phyloP scores from a whole-genome alignment of 1,140 invertebrate genomes.

The Drosophila sp. region DNA sequence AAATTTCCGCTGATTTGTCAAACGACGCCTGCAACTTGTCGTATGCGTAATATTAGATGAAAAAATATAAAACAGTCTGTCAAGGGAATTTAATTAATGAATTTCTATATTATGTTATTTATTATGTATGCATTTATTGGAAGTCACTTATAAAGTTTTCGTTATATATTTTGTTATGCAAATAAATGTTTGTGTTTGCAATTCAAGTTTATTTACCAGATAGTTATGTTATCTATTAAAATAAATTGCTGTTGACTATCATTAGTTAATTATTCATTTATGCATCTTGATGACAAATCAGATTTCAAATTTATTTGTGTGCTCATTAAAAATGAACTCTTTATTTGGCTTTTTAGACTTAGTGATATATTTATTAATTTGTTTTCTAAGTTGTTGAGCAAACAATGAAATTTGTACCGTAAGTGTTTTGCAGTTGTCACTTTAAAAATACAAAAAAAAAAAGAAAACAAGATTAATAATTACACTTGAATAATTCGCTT shows the following conservation, averaged over 20 bases:
- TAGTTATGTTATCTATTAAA: too few relatives aligned
- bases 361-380: not conserved
- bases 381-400: constrained; percentile 9
- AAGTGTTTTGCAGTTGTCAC: constrained; percentile 17
- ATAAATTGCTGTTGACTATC: too few relatives aligned
- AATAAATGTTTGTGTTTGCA: too few relatives aligned
- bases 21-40: not conserved
- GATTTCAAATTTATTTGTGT: too few relatives aligned
- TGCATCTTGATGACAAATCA: too few relatives aligned
- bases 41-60: not conserved
- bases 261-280: too few relatives aligned
- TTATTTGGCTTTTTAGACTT: not conserved
- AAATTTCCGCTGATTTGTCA: not conserved
- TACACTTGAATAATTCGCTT: constrained; percentile 2
- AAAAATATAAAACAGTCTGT: not conserved
- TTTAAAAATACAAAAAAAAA: constrained; percentile 12
- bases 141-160: too few relatives aligned
- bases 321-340: not conserved
- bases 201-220: too few relatives aligned
- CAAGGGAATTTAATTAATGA: not conserved
- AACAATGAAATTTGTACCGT: constrained; percentile 2
- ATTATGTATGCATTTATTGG: too few relatives aligned
- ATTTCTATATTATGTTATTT: too few relatives aligned
- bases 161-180: too few relatives aligned
- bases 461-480: not conserved